A percentile compares a stretch with the other conserved stretches of the same genome.
phyloP scores from a whole-genome alignment of 2,797 vertebrate species.

The Pangasius macronema region DNA sequence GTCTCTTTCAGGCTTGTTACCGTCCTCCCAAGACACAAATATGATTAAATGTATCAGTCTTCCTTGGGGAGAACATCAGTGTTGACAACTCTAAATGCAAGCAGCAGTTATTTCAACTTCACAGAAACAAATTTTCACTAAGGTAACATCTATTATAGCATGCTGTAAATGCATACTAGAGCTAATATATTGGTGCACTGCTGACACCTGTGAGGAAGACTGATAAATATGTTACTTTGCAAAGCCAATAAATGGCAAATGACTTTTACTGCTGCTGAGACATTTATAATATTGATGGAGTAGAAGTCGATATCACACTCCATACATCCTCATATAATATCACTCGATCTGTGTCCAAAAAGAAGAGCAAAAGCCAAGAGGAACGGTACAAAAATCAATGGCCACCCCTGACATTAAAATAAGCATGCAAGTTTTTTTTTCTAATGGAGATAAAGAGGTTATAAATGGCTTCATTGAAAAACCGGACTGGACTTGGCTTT shows the following conservation, averaged over 20 bases:
- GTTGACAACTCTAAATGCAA: slow-evolving; percentile 41
- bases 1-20: slow-evolving; percentile 54
- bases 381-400: slow-evolving; percentile 79
- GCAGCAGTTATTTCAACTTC: slow-evolving; percentile 35
- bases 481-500: slow-evolving; percentile 71
- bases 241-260: slow-evolving; percentile 88
- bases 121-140: not conserved
- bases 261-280: slow-evolving; percentile 82
- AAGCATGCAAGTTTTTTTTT: slow-evolving; percentile 87
- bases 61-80: slow-evolving; percentile 33
- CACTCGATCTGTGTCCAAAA: slow-evolving; percentile 78
- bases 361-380: slow-evolving; percentile 51
- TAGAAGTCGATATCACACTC: slow-evolving; percentile 86
- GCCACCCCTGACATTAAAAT: slow-evolving; percentile 81
- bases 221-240: slow-evolving; percentile 83
- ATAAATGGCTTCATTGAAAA: slow-evolving; percentile 71
- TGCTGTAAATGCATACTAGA: slow-evolving; percentile 31
- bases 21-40: slow-evolving; percentile 60
- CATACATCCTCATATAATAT: slow-evolving; percentile 92
- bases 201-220: slow-evolving; percentile 63
- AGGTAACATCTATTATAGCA: slow-evolving; percentile 15
- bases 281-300: slow-evolving; percentile 83
- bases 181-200: slow-evolving; percentile 54
- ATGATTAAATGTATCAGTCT: slow-evolving; percentile 49
- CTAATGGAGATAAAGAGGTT: slow-evolving; percentile 87